Evolutionary conservation across 2,888 invertebrate genomes (phyloP), one percentile per base, ranked within the genome.

Genomic region (Orthosia gracilis): DNA sequence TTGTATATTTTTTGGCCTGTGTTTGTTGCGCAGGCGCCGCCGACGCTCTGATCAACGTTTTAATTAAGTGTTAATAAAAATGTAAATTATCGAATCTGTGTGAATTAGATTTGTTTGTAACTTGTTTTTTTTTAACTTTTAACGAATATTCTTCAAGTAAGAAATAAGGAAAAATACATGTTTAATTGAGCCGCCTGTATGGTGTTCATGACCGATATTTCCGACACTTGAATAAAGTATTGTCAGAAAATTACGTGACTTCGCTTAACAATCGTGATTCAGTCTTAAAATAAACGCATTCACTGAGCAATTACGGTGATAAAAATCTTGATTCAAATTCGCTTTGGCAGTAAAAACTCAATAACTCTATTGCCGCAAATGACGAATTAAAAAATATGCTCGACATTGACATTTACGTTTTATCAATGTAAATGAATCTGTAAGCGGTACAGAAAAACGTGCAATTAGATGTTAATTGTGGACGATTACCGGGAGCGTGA

Each of bases 401-500:
- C 11, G 45, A 31, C 62, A 54, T 31, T 73, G 23, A 77, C 72
- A 74, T 80, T 76, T 11, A 61, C 11, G 26, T 82, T 49, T 81
- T 78, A 85, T 86, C 75, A 75, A 73, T 78, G 59, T 50, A 64
- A 73, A 67, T 58, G 64, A 84, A 83, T 81, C 71, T 68, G 63
- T 61, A 21, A n/a, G 21, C 23, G 58, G 49, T 68, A 67, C 45
- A 73, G 78, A 87, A 78, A 76, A 82, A 81, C 78, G 69, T 76
- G 83, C 71, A 75, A 61, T 73, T 80, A 79, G 74, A 86, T 86
- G 89, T 87, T 90, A 92, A 92, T 91, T 90, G 89, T 82, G 70
- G 77, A 77, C 86, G 81, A 92, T 93, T 91, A 92, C 87, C 67
- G 81, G 75, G 88, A 91, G 91, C 93, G 92, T 92, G 95, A 94